These are phyloP conservation scores for Tetrax tetrax DNA, from an alignment of 2,113 vertebrate genomes.

Conservation along the genomic window DNA sequence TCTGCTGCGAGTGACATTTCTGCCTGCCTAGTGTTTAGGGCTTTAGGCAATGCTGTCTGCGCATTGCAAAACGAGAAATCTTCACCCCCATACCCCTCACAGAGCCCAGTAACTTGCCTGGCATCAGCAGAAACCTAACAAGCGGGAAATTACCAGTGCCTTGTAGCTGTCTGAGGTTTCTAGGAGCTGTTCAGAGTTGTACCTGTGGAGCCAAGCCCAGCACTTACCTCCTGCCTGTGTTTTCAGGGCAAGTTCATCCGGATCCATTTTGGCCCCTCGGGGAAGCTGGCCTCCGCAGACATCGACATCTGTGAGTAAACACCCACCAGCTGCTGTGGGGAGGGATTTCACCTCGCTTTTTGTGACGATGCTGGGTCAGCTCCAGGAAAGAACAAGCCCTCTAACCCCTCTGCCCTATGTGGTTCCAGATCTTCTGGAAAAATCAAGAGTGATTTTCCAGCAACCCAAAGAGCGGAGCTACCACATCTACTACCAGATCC, in stretches of 20 bases:
- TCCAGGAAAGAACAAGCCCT: background rate
- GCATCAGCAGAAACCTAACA: background rate
- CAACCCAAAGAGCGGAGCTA: conserved; percentile 91
- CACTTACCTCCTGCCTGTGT: background rate
- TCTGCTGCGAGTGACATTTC: background rate
- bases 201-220: background rate
- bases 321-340: background rate
- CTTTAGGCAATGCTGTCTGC: background rate
- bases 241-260: conserved; percentile 92
- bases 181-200: background rate
- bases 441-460: conserved; percentile 97
- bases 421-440: conserved; percentile 89
- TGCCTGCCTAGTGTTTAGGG: background rate
- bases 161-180: background rate
- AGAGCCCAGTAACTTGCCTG: background rate
- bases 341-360: background rate
- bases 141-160: background rate
- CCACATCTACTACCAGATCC: conserved; percentile 94
- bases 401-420: background rate
- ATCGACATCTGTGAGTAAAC: conserved; percentile 91
- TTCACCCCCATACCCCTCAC: background rate
- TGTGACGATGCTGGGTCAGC: background rate
- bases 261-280: conserved; percentile 91
- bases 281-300: conserved; percentile 90
- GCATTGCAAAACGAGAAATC: background rate